Percentiles rank a stretch among this genome's conserved stretches.
phyloP scores from a whole-genome alignment of 2,113 vertebrate species.

The Cryptomyrus ogoouensis region DNA sequence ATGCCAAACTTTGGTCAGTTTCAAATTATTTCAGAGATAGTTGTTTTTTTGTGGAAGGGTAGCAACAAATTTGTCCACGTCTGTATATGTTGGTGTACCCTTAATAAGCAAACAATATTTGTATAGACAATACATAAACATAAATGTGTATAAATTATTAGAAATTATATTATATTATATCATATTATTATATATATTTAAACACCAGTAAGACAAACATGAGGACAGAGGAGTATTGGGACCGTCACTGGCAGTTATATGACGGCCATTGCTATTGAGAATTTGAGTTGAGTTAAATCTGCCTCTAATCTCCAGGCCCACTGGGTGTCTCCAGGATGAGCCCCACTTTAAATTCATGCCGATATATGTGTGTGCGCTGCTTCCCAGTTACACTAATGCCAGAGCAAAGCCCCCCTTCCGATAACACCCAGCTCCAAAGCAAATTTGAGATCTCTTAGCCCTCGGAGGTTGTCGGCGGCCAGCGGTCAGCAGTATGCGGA shows the following conservation, averaged over 20 bases:
- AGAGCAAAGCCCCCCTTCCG: not conserved
- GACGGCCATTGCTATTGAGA: not conserved
- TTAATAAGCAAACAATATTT: not conserved
- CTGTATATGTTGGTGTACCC: not conserved
- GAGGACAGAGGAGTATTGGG: not conserved
- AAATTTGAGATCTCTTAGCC: conserved; percentile 3
- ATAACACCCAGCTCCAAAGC: not conserved
- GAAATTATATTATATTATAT: not conserved
- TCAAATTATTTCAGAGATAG: too few species aligned
- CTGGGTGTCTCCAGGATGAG: not conserved
- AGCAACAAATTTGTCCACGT: too few species aligned
- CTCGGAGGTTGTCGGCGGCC: not conserved
- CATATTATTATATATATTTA: not conserved
- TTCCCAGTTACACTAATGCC: not conserved
- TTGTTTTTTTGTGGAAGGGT: too few species aligned
- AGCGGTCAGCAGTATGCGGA: not conserved
- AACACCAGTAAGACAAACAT: not conserved
- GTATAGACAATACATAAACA: not conserved
- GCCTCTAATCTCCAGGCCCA: not conserved
- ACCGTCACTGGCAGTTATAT: not conserved
- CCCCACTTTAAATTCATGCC: not conserved
- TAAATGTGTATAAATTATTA: not conserved
- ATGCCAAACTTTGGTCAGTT: too few species aligned
- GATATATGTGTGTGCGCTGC: not conserved
- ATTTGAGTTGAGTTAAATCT: not conserved